Percentiles rank a stretch among this genome's conserved stretches.
Conservation (phyloP, 2,888 invertebrate species). For the Uloborus plumipes region DNA sequence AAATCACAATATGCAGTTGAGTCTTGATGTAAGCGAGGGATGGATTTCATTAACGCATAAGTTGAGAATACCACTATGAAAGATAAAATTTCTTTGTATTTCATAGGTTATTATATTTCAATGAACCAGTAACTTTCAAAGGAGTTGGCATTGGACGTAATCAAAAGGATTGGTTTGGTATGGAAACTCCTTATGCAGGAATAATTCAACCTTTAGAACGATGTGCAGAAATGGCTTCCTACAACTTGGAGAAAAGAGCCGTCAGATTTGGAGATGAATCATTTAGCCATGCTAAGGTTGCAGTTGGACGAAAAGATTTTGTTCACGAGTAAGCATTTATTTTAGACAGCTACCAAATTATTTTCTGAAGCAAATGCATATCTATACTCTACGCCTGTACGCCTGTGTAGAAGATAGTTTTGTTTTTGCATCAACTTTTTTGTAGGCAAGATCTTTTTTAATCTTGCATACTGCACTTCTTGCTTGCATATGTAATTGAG, state of each 20-base stretch:
- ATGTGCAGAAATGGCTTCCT: slow-evolving; percentile 61
- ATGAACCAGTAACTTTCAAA: slow-evolving; percentile 77
- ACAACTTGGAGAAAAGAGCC: slow-evolving; percentile 47
- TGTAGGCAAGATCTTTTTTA: no score
- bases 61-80: not conserved
- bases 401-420: no score
- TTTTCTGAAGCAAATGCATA: not conserved
- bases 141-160: slow-evolving; percentile 79
- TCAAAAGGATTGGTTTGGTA: slow-evolving; percentile 49
- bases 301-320: slow-evolving; percentile 57
- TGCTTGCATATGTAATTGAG: no score
- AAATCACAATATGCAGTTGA: no score
- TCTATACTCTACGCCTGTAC: no score
- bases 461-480: no score
- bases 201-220: slow-evolving; percentile 49
- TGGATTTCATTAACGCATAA: no score
- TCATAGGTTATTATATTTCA: slow-evolving; percentile 77
- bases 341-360: not conserved
- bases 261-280: slow-evolving; percentile 55
- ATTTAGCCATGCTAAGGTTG: slow-evolving; percentile 56
- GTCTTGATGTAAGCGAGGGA: no score
- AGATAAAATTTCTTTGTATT: slow-evolving; percentile 15
- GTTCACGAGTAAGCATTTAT: slow-evolving; percentile 42
- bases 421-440: no score
- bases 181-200: slow-evolving; percentile 42